Percentiles rank a stretch among this genome's conserved stretches.
These are phyloP conservation scores for Sphenodon punctatus DNA, from an alignment of 2,797 vertebrate genomes.

Conservation along the genomic window DNA sequence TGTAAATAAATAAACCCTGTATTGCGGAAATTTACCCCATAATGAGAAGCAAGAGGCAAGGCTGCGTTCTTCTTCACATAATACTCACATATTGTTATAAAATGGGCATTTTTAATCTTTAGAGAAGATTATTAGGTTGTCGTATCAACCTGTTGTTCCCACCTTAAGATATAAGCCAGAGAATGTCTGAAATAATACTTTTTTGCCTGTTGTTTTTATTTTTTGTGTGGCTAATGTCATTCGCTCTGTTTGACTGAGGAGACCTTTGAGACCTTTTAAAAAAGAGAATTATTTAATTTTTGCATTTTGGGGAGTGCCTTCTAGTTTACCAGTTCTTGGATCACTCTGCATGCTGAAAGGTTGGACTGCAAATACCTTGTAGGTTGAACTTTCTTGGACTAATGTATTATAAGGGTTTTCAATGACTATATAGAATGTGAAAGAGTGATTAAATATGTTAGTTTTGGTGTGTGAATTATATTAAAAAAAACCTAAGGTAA, in stretches of 20 bases:
- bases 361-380: not conserved
- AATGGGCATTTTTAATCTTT: not conserved
- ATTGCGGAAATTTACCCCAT: not conserved
- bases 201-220: not conserved
- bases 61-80: not conserved
- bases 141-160: not conserved
- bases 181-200: not conserved
- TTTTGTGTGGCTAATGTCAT: not conserved
- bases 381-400: conserved; percentile 6
- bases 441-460: not conserved
- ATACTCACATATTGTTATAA: not conserved
- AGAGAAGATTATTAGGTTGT: not conserved
- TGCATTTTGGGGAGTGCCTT: not conserved
- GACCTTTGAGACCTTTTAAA: not conserved
- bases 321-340: not conserved
- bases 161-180: not conserved
- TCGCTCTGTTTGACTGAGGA: not conserved
- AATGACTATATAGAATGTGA: not conserved
- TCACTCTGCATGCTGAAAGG: not conserved
- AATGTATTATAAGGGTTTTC: conserved; percentile 19
- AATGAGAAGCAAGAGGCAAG: not conserved
- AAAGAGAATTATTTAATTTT: not conserved
- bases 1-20: too few species aligned
- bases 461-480: not conserved
- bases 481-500: conserved; percentile 1